Evolutionary conservation across 2,888 invertebrate genomes (phyloP).

Genomic region (Argyresthia albistria): DNA sequence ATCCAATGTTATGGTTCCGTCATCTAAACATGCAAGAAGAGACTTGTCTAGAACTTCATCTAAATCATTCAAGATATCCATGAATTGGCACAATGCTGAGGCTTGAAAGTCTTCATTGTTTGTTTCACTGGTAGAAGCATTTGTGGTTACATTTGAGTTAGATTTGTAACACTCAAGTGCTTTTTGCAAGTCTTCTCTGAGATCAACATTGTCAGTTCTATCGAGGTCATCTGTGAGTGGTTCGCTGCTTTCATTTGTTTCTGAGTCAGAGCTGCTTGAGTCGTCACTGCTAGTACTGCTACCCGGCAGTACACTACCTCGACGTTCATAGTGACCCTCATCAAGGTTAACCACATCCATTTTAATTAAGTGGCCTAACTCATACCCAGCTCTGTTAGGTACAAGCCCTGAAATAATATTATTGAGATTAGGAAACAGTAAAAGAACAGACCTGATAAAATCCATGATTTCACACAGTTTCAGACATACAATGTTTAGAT

Average conservation of each 20-base stretch:
- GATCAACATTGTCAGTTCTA: conserved; percentile 48
- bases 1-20: conserved; percentile 40
- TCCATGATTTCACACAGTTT: conserved; percentile 6
- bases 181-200: conserved; percentile 57
- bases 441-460: neutral
- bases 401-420: conserved; percentile 50
- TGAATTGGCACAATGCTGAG: conserved; percentile 59
- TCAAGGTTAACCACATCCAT: conserved; percentile 57
- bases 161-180: conserved; percentile 61
- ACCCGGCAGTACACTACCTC: conserved; percentile 31
- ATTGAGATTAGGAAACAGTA: neutral
- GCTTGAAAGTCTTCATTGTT: conserved; percentile 64
- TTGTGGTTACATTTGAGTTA: conserved; percentile 58
- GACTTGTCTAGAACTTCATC: conserved; percentile 74
- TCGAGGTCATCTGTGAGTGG: conserved; percentile 37
- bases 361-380: conserved; percentile 60
- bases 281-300: conserved; percentile 37
- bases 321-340: conserved; percentile 54
- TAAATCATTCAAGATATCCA: conserved; percentile 71
- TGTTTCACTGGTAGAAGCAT: conserved; percentile 47
- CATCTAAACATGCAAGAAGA: conserved; percentile 54
- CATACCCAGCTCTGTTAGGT: conserved; percentile 47
- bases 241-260: conserved; percentile 16
- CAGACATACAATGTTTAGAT: conserved; percentile 39
- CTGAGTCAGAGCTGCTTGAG: conserved; percentile 4